phyloP scores from a whole-genome alignment of 37 sponge, comb jelly and placozoan species.

The Agelas oroides region DNA sequence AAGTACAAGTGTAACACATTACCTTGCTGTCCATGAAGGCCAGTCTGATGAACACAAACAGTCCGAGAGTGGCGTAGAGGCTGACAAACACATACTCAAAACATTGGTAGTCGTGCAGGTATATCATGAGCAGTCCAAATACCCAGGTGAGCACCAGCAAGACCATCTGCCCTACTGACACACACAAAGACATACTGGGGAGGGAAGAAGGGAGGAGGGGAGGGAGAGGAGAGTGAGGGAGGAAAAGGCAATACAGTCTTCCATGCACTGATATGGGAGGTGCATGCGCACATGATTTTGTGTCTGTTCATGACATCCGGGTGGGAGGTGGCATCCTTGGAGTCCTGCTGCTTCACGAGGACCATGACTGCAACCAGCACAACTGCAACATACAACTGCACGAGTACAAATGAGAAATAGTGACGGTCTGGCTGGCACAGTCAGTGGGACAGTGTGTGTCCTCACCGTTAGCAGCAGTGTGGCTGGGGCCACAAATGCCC shows the following conservation, averaged over 20 bases:
- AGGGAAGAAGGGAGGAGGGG: neutral
- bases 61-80: neutral
- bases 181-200: slow-evolving; percentile 3
- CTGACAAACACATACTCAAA: slow-evolving; percentile 30
- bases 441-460: slow-evolving; percentile 12
- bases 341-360: neutral
- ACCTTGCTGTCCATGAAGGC: slow-evolving; percentile 38
- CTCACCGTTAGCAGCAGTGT: slow-evolving; percentile 15
- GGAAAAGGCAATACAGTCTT: neutral
- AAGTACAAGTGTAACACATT: no score
- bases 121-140: slow-evolving; percentile 11
- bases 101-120: neutral
- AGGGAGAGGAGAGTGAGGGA: neutral
- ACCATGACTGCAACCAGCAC: neutral
- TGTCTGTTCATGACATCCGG: neutral
- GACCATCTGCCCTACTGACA: slow-evolving; percentile 9
- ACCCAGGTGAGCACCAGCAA: slow-evolving; percentile 19
- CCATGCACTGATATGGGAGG: neutral
- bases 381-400: neutral
- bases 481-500: slow-evolving; percentile 18
- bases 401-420: neutral
- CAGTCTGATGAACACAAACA: slow-evolving; percentile 14
- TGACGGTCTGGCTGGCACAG: no score
- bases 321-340: neutral
- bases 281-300: neutral